Conservation (phyloP, 1,140 invertebrate species). For the Drosophila micromelanica region DNA sequence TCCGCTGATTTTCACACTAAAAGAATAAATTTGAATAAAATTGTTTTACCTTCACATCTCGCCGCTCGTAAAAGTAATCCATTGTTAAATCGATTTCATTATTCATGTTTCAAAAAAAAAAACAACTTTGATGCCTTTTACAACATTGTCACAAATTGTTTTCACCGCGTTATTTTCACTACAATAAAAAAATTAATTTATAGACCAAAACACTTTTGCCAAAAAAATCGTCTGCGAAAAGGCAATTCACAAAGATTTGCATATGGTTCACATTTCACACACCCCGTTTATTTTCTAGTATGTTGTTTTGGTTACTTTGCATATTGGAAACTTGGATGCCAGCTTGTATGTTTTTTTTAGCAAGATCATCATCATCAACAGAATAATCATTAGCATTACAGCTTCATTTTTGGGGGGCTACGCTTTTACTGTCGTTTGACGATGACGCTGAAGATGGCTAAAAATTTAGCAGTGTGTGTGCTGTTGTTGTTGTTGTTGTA, state of each 20-base stretch:
- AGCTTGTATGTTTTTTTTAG: constrained; percentile 56
- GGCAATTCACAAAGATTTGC: constrained; percentile 60
- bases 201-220: constrained; percentile 55
- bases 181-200: constrained; percentile 68
- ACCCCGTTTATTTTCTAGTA: constrained; percentile 69
- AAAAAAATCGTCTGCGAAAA: constrained; percentile 34
- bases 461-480: constrained; percentile 49
- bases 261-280: constrained; percentile 80
- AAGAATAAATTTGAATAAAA: constrained; percentile 16
- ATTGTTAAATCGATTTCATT: constrained; percentile 60
- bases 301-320: constrained; percentile 69
- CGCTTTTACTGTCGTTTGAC: constrained; percentile 79
- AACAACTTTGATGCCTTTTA: constrained; percentile 50
- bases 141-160: constrained; percentile 54
- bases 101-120: constrained; percentile 31
- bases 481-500: not conserved
- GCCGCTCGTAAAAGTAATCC: constrained; percentile 69
- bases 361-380: constrained; percentile 61
- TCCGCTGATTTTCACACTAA: constrained; percentile 5
- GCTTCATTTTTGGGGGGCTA: constrained; percentile 42
- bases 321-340: constrained; percentile 63
- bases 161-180: constrained; percentile 74
- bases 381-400: constrained; percentile 23
- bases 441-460: constrained; percentile 66
- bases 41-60: constrained; percentile 66